Evolutionary conservation across 2,113 vertebrate species (phyloP).

Genomic region (Zosterops pallidus): DNA sequence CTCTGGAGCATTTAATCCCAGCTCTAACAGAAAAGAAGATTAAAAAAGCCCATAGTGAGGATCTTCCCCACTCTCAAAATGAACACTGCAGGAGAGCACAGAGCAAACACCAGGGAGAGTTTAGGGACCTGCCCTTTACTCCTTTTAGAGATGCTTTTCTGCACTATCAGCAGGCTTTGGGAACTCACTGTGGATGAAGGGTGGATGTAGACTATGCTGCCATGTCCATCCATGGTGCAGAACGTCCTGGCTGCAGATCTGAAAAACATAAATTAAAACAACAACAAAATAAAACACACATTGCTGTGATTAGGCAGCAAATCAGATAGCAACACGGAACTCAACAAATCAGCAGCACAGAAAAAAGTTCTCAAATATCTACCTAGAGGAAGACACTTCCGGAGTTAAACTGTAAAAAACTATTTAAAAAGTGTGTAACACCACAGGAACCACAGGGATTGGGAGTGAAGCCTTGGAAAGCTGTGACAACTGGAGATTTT

Average conservation of each 20-base stretch:
- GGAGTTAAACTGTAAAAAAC: neutral
- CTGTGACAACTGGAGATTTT: neutral
- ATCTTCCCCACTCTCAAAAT: neutral
- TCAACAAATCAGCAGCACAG: neutral
- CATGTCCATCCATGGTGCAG: conserved; percentile 97
- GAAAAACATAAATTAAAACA: neutral
- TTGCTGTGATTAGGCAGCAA: neutral
- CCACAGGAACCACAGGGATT: neutral
- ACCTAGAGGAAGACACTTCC: neutral
- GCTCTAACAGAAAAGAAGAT: no score
- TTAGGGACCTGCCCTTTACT: neutral
- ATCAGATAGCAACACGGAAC: neutral
- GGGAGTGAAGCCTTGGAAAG: neutral
- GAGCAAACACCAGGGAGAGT: neutral
- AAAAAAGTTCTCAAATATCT: neutral
- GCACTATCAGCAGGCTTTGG: neutral
- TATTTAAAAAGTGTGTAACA: neutral
- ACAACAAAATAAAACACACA: neutral
- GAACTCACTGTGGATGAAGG: conserved; percentile 91
- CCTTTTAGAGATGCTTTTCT: neutral
- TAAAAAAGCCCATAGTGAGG: neutral
- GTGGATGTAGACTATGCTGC: conserved; percentile 92
- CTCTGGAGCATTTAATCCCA: no score
- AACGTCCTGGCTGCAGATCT: conserved; percentile 92
- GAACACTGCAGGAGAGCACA: neutral